Evolutionary conservation across 2,888 invertebrate species (phyloP).

Genomic region (Hipparchia sbordonii): DNA sequence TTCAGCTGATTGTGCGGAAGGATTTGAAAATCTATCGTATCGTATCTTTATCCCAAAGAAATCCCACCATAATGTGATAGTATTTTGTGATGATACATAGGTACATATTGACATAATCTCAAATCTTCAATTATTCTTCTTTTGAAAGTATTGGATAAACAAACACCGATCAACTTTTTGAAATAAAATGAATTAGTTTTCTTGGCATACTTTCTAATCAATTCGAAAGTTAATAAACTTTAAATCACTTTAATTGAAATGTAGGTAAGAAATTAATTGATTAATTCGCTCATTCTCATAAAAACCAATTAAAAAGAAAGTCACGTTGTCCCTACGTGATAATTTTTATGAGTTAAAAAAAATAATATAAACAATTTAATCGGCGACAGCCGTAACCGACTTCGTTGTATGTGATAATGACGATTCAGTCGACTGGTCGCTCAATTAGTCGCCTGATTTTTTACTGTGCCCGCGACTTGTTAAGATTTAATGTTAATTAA

Average conservation of each 20-base stretch:
- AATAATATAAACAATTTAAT: constrained; percentile 24
- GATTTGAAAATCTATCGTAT: no score
- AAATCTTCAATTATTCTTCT: neutral
- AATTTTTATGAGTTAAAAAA: constrained; percentile 19
- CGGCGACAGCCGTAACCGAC: constrained; percentile 9
- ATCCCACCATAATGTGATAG: no score
- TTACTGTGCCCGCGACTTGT: constrained; percentile 54
- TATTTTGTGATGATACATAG: no score
- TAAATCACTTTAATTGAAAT: constrained; percentile 10
- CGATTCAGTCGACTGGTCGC: constrained; percentile 41
- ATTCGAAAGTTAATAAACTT: constrained; percentile 8
- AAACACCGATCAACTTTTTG: neutral
- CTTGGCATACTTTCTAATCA: neutral
- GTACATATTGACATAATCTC: neutral
- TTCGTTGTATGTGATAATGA: constrained; percentile 59
- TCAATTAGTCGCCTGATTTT: constrained; percentile 68
- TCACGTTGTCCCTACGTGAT: constrained; percentile 21
- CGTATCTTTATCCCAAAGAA: no score
- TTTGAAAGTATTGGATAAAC: neutral
- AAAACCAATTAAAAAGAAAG: constrained; percentile 13
- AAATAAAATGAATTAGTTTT: neutral
- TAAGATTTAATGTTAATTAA: constrained; percentile 61
- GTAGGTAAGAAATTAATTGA: constrained; percentile 1
- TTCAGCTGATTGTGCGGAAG: no score
- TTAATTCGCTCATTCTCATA: constrained; percentile 14